Base-by-base conservation (phyloP, 2,113 vertebrate species). In the Bucco capensis region DNA sequence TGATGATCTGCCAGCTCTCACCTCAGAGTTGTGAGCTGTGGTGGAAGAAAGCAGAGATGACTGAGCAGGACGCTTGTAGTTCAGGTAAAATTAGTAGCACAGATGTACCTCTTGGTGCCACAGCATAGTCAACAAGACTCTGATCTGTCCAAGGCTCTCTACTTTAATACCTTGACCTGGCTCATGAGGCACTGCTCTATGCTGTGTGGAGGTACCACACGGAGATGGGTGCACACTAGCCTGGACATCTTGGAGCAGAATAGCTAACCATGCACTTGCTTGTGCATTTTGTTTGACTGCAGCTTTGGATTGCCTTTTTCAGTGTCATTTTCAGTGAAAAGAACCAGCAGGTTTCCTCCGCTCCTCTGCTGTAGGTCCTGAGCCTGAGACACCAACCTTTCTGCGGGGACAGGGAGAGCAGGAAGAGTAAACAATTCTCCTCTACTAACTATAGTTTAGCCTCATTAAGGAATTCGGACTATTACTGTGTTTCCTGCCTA, bases 161-260 rank as follows among this genome's bases (percentile, higher is more conserved):
- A 0, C 0, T 27, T 24, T 56, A 15, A 65, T 23, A 69, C 17
- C 35, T 57, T 21, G 5, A 15, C n/a, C 54, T 47, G 28, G 25
- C 14, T 9, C 21, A 35, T 1, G 2, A 23, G 0, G 0, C 9
- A 22, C 4, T 42, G 14, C 10, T 76, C 14, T 47, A 2, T 5
- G 1, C 12, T 24, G 1, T 22, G 18, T 19, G 24, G 16, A 73
- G 30, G 16, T 57, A 44, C 30, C 5, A 0, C 46, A 24, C 23
- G 19, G 33, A 50, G 13, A 5, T 50, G 38, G 12, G 18, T 53
- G 40, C 10, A 23, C 3, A 27, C 3, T 9, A 60, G 35, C 23
- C 30, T 46, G 18, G 25, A 80, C 4, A 40, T 22, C 30, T 38
- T 40, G 37, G 78, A 53, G n/a, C 1, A 44, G 71, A 83, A 44